phyloP scores from a whole-genome alignment of 2,113 vertebrate species.

The Pseudopodoces humilis region DNA sequence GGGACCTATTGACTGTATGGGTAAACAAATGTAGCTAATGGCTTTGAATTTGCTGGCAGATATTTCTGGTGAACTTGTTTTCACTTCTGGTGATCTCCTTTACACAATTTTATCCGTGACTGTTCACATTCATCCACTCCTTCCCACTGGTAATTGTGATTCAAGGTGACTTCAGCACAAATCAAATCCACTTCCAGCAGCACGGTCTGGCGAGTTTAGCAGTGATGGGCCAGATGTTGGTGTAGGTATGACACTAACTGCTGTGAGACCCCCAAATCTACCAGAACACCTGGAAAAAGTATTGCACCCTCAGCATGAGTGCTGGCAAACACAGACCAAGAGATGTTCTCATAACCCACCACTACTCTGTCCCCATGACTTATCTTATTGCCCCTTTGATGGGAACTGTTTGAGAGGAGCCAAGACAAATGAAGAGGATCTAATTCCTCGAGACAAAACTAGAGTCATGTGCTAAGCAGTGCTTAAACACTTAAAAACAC shows the following conservation, averaged over 20 bases:
- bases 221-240: not conserved
- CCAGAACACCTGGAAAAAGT: not conserved
- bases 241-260: not conserved
- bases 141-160: not conserved
- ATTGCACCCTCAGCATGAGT: not conserved
- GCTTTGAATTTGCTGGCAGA: not conserved
- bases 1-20: not conserved
- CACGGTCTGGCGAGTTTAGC: not conserved
- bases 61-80: not conserved
- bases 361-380: not conserved
- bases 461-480: not conserved
- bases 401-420: not conserved
- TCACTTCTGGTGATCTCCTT: not conserved
- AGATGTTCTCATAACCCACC: not conserved
- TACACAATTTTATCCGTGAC: accelerated
- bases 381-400: not conserved
- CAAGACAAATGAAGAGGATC: not conserved
- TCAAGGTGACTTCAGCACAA: not conserved
- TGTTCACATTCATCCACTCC: not conserved
- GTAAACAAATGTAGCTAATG: not conserved
- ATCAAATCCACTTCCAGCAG: not conserved
- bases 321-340: not conserved
- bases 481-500: not conserved
- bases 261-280: not conserved
- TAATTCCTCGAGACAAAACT: not conserved